Evolutionary conservation across 2,797 vertebrate genomes (phyloP).

Genomic region (Tenualosa ilisha): DNA sequence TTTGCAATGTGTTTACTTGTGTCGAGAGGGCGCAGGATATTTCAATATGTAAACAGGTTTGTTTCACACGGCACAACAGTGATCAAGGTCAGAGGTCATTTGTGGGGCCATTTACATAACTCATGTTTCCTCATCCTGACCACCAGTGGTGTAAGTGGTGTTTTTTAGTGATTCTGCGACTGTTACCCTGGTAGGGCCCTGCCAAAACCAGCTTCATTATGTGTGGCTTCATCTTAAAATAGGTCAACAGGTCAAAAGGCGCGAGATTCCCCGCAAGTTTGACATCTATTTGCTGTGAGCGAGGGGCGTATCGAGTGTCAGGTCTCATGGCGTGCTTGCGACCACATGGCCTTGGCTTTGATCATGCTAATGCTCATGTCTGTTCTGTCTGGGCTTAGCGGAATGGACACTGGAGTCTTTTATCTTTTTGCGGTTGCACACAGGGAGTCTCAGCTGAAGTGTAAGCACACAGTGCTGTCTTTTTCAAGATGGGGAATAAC

Average conservation of each 20-base stretch:
- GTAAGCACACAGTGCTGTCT: slow-evolving; percentile 35
- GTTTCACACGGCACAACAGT: neutral
- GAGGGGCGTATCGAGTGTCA: slow-evolving; percentile 53
- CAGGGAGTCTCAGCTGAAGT: neutral
- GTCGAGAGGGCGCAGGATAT: neutral
- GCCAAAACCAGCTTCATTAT: slow-evolving; percentile 27
- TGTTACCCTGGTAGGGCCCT: neutral
- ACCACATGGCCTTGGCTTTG: slow-evolving; percentile 31
- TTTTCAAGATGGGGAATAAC: slow-evolving; percentile 47
- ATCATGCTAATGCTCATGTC: slow-evolving; percentile 1
- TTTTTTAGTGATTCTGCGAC: neutral
- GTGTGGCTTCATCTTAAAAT: slow-evolving; percentile 50
- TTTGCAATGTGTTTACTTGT: neutral
- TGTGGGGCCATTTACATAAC: neutral
- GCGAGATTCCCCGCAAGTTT: slow-evolving; percentile 51
- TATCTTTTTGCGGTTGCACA: neutral
- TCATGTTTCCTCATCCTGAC: neutral
- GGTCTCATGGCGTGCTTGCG: slow-evolving; percentile 29
- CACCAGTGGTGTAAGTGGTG: neutral
- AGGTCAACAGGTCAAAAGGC: slow-evolving; percentile 51
- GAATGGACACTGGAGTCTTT: neutral
- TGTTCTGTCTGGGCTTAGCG: slow-evolving; percentile 15
- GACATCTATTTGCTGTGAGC: slow-evolving; percentile 54
- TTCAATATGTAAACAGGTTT: neutral
- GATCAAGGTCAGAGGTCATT: neutral